A percentile compares a stretch with the other conserved stretches of the same genome.
Conservation (phyloP, 2,888 invertebrate genomes). For the Lysandra bellargus region DNA sequence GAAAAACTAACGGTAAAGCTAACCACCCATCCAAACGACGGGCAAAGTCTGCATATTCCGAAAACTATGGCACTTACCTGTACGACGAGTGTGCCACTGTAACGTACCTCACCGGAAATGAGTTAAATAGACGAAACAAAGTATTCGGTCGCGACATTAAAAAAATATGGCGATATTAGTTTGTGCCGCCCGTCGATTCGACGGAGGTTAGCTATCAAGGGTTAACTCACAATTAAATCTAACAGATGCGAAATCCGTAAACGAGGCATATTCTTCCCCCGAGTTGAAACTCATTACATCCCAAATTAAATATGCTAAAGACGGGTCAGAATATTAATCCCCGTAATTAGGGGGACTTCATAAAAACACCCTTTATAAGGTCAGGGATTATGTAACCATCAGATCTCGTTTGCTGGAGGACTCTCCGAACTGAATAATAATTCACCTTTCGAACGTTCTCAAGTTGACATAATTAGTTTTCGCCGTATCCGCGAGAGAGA, state of each 20-base stretch:
- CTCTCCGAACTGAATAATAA: slow-evolving; percentile 20
- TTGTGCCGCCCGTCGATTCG: too few relatives aligned
- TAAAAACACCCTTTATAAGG: slow-evolving; percentile 28
- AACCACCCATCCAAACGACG: too few relatives aligned
- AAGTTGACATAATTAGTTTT: slow-evolving; percentile 18
- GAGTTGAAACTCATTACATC: slow-evolving; percentile 48
- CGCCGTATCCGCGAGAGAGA: not conserved
- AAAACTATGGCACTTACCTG: too few relatives aligned
- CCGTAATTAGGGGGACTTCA: slow-evolving; percentile 52
- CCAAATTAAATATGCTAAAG: slow-evolving; percentile 55
- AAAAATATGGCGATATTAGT: too few relatives aligned
- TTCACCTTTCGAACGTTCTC: slow-evolving; percentile 55
- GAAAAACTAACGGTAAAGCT: too few relatives aligned
- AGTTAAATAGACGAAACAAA: too few relatives aligned
- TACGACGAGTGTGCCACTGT: too few relatives aligned
- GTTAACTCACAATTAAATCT: slow-evolving; percentile 23
- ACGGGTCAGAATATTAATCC: slow-evolving; percentile 68
- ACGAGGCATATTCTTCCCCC: not conserved
- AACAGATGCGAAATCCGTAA: slow-evolving; percentile 35
- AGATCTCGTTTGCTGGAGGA: slow-evolving; percentile 10
- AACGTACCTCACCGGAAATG: too few relatives aligned
- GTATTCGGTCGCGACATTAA: too few relatives aligned
- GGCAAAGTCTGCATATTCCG: too few relatives aligned
- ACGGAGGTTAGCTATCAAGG: too few relatives aligned
- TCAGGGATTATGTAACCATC: slow-evolving; percentile 18